phyloP scores from a whole-genome alignment of 2,888 invertebrate species.

The Agrenia bidenticulata region DNA sequence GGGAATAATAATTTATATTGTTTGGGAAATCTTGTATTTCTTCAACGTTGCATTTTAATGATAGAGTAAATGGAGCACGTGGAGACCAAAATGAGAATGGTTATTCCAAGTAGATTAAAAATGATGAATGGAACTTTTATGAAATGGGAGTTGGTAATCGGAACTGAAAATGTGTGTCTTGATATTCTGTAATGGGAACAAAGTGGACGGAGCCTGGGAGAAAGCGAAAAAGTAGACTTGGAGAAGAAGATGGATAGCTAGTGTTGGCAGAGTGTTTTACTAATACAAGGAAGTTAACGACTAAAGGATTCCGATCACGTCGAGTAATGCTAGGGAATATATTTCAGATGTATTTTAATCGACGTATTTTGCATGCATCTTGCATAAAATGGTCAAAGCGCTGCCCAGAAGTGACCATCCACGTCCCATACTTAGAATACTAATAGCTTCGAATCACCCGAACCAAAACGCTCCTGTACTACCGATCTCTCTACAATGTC shows the following conservation, averaged over 20 bases:
- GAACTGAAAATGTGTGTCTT: no score
- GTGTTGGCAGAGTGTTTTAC: slow-evolving; percentile 12
- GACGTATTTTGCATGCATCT: slow-evolving; percentile 54
- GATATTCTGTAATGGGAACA: not conserved
- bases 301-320: slow-evolving; percentile 50
- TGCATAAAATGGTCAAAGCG: slow-evolving; percentile 53
- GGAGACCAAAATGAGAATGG: no score
- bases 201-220: not conserved
- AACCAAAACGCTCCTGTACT: no score
- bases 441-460: slow-evolving; percentile 42
- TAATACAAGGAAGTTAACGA: slow-evolving; percentile 20
- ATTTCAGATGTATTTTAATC: slow-evolving; percentile 53
- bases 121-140: no score
- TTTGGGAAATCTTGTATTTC: no score
- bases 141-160: no score
- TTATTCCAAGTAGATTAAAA: no score
- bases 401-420: slow-evolving; percentile 53
- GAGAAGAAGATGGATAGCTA: slow-evolving; percentile 34
- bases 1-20: no score
- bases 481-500: no score
- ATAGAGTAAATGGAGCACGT: no score
- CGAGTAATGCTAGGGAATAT: slow-evolving; percentile 44
- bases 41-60: no score
- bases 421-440: slow-evolving; percentile 51
- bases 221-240: not conserved